Evolutionary conservation across 2,113 vertebrate genomes (phyloP).

Genomic region (Pelecanoides urinatrix): DNA sequence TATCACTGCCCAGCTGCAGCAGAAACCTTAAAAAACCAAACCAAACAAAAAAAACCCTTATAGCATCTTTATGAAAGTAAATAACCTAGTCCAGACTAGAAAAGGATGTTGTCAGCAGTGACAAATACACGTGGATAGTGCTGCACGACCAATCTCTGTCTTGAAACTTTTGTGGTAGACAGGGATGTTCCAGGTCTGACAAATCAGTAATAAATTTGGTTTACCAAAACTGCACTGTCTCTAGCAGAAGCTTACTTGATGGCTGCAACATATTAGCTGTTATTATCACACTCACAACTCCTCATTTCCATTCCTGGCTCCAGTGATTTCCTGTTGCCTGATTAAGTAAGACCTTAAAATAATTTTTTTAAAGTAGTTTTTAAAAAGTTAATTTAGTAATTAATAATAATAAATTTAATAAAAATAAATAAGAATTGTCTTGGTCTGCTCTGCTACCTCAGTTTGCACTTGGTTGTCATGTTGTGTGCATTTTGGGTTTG

Average conservation of each 20-base stretch:
- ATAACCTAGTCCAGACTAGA: neutral
- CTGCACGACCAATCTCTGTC: neutral
- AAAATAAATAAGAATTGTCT: neutral
- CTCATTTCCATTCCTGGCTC: neutral
- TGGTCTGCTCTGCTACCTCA: neutral
- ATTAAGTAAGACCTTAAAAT: neutral
- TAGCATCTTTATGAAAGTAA: neutral
- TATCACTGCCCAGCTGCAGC: neutral
- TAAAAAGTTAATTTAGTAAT: neutral
- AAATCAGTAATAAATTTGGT: neutral
- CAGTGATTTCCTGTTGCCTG: neutral
- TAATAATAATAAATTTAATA: neutral
- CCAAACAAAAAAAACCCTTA: neutral
- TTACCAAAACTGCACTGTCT: neutral
- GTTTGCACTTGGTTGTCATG: neutral
- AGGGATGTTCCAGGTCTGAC: neutral
- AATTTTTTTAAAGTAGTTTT: neutral
- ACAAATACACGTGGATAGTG: neutral
- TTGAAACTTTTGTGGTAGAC: neutral
- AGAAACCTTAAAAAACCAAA: neutral
- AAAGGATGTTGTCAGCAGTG: neutral
- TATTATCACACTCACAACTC: neutral
- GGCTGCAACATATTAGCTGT: neutral
- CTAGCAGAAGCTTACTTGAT: neutral
- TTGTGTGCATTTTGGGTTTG: neutral